A percentile compares a stretch with the other conserved stretches of the same genome.
Evolutionary conservation across 2,113 vertebrate species (phyloP).

Genomic region (Tenebrosternarchus preto): DNA sequence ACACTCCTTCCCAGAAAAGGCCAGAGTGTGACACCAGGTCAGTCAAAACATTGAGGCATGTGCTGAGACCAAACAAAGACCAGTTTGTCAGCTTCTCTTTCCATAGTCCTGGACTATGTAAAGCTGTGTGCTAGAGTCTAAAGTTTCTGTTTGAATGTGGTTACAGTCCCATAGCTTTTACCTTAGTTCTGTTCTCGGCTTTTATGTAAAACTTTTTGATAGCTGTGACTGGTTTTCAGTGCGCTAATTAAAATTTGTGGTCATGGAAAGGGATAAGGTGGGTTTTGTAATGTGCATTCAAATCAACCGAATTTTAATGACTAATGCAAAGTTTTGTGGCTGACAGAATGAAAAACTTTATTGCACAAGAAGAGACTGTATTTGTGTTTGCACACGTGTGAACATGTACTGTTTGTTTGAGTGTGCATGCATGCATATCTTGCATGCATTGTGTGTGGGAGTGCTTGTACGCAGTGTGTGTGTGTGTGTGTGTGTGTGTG

Average conservation of each 20-base stretch:
- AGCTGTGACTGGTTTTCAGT: neutral
- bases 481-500: conserved; percentile 22
- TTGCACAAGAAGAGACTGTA: neutral
- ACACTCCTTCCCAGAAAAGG: no score
- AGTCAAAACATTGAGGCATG: no score
- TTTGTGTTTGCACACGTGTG: neutral
- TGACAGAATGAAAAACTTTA: neutral
- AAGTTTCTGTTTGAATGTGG: neutral
- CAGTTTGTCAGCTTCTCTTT: neutral
- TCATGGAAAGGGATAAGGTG: neutral
- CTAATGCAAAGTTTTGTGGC: conserved; percentile 1
- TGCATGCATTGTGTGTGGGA: no score
- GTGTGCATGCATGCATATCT: neutral
- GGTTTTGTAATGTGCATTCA: conserved; percentile 15
- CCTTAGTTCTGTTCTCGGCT: neutral
- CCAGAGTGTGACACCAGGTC: no score
- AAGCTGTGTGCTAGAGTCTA: neutral
- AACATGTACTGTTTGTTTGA: conserved; percentile 20
- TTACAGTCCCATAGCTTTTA: neutral
- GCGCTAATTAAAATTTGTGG: neutral
- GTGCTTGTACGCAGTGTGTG: neutral
- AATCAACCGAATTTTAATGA: conserved; percentile 32
- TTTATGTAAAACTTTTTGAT: conserved; percentile 31
- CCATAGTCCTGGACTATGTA: neutral
- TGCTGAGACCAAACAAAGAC: no score